A percentile compares a stretch with the other conserved stretches of the same genome.
These are phyloP conservation scores for Tethea ocularis DNA, from an alignment of 2,888 invertebrate genomes.

Conservation along the genomic window DNA sequence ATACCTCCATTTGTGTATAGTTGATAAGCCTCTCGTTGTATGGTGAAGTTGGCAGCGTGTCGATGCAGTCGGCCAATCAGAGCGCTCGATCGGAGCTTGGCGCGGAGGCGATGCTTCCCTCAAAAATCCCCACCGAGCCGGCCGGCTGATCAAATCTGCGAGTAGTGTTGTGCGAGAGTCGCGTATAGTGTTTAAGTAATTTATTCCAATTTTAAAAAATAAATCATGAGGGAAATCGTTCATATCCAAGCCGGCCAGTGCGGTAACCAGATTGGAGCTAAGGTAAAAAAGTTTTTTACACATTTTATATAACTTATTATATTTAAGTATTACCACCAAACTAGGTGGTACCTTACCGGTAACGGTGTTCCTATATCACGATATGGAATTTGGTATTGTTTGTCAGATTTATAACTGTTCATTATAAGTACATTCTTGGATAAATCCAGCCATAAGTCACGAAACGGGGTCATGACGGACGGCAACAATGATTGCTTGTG, in stretches of 20 bases:
- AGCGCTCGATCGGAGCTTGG: conserved; percentile 43
- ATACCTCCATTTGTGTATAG: conserved; percentile 55
- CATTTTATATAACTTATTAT: not conserved
- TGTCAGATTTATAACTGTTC: not conserved
- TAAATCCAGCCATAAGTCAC: not conserved
- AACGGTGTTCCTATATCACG: conserved; percentile 20
- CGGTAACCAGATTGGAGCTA: conserved; percentile 92
- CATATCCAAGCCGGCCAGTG: conserved; percentile 93
- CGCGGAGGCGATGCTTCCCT: conserved; percentile 78
- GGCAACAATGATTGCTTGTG: conserved; percentile 29
- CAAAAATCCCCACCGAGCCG: conserved; percentile 74
- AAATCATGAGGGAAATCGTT: conserved; percentile 91
- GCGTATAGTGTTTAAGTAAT: conserved; percentile 73
- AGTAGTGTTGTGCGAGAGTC: conserved; percentile 73
- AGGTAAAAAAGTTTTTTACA: conserved; percentile 52
- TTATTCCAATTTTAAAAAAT: conserved; percentile 65
- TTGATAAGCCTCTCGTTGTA: conserved; percentile 45
- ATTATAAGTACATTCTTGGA: not conserved
- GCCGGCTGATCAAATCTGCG: conserved; percentile 67
- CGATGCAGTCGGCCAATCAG: conserved; percentile 60
- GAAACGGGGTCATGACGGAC: conserved; percentile 26
- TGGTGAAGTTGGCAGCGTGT: conserved; percentile 59
- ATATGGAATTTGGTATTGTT: conserved; percentile 20
- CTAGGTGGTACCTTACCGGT: not conserved
- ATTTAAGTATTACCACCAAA: not conserved